phyloP scores from a whole-genome alignment of 2,113 vertebrate species.

The Mesembrinibis cayennensis region DNA sequence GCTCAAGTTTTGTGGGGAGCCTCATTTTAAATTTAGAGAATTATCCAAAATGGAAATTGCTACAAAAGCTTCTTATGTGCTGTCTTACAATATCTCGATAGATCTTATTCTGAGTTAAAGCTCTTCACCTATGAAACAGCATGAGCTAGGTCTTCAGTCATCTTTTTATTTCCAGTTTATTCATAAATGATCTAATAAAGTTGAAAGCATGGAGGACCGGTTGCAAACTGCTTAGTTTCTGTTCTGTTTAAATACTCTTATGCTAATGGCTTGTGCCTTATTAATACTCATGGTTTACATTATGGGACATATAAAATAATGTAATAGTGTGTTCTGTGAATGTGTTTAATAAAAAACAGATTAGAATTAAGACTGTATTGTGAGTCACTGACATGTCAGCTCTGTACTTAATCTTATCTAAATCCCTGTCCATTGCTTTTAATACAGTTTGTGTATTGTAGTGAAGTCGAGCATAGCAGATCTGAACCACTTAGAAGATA shows the following conservation, averaged over 20 bases:
- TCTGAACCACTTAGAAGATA: background rate
- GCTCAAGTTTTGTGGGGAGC: background rate
- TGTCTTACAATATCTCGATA: background rate
- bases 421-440: background rate
- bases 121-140: background rate
- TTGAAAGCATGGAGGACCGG: background rate
- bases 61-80: background rate
- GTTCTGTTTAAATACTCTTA: background rate
- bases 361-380: slow-evolving; percentile 11
- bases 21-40: background rate
- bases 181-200: background rate
- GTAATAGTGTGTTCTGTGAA: background rate
- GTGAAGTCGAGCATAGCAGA: background rate
- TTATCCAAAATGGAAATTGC: background rate
- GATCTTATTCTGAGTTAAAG: background rate
- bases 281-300: background rate
- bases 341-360: background rate
- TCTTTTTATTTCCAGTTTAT: background rate
- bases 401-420: background rate
- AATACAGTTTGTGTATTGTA: background rate
- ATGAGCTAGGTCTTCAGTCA: background rate
- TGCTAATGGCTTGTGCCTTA: background rate
- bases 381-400: background rate
- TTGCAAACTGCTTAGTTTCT: background rate
- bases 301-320: background rate